Conservation (phyloP, 2,113 vertebrate genomes). For the Callocephalon fimbriatum region DNA sequence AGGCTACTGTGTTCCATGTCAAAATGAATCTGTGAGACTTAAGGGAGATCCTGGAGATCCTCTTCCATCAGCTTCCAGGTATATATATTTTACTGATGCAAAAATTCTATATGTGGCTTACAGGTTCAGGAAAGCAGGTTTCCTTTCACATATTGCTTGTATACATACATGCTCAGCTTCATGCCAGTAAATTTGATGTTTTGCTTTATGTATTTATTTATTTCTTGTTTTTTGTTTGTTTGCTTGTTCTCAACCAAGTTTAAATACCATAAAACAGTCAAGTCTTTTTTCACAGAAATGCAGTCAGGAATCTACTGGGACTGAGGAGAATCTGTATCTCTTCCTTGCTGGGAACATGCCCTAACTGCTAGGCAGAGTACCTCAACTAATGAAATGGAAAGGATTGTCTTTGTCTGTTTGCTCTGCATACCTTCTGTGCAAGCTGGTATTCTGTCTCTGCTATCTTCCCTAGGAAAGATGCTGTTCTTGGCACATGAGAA, state of each 20-base stretch:
- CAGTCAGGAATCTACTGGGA: not conserved
- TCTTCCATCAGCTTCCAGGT: not conserved
- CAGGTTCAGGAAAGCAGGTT: not conserved
- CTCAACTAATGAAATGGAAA: not conserved
- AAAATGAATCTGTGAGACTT: not conserved
- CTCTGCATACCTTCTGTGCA: not conserved
- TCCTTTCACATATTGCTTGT: not conserved
- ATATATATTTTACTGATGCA: not conserved
- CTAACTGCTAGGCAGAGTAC: not conserved
- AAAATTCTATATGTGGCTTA: not conserved
- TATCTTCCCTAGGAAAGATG: not conserved
- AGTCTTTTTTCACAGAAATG: rapidly evolving
- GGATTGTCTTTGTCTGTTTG: not conserved
- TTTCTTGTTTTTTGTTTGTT: not conserved
- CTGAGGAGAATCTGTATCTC: not conserved
- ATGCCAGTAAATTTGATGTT: not conserved
- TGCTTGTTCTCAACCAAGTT: not conserved
- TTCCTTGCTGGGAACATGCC: not conserved
- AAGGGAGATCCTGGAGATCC: not conserved
- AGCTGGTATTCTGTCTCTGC: not conserved
- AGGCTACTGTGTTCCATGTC: not conserved
- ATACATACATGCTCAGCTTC: not conserved
- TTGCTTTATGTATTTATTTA: not conserved
- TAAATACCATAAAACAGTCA: not conserved
- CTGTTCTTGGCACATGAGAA: not conserved